Base-by-base conservation (phyloP, 2,113 vertebrate species). In the Odocoileus virginianus region DNA sequence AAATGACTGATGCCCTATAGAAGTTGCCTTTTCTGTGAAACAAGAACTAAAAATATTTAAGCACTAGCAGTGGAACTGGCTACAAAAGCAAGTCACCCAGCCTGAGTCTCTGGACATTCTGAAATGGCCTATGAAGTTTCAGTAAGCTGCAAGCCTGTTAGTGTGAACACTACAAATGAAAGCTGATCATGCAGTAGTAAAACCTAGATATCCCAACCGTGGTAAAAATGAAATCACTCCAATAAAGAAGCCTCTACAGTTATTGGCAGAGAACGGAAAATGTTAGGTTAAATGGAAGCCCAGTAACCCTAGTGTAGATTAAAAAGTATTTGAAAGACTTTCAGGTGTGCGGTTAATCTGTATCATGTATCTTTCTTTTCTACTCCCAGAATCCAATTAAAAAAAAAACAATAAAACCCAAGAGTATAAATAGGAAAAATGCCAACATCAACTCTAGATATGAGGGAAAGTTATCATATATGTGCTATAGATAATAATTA, bases 11-110 rank as follows among this genome's bases (percentile, higher is more conserved):
- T 1, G 7, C 33, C 4, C n/a, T 7, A 40, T 7, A 92, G 6
- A 54, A 50, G 55, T 25, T 30, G 28, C 79, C 36, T 3, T 88
- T 89, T 33, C 27, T 86, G 33, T 58, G 16, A 83, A 93, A 85
- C 3, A 88, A 25, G 30, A 85, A 82, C 17, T 30, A 9, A 89
- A 79, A 61, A 13, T 57, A 17, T 71, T 23, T 17, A 78, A 28
- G 28, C 5, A n/a, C 10, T 60, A 40, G 15, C 40, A 11, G 0
- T 23, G 36, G 1, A 1, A 30, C 52, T n/a, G 27, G 23, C 5
- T 36, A 47, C 40, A 95, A 95, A 50, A 78, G 10, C 30, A 40
- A 67, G 47, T 50, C 17, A 82, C 23, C 3, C 9, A 13, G 43
- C 1, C 33, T 60, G 45, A 6, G 11, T 60, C 45, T 82, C 36